A percentile compares a stretch with the other conserved stretches of the same genome.
phyloP scores from a whole-genome alignment of 2,888 invertebrate species.

The Drepanosiphum platanoidis region DNA sequence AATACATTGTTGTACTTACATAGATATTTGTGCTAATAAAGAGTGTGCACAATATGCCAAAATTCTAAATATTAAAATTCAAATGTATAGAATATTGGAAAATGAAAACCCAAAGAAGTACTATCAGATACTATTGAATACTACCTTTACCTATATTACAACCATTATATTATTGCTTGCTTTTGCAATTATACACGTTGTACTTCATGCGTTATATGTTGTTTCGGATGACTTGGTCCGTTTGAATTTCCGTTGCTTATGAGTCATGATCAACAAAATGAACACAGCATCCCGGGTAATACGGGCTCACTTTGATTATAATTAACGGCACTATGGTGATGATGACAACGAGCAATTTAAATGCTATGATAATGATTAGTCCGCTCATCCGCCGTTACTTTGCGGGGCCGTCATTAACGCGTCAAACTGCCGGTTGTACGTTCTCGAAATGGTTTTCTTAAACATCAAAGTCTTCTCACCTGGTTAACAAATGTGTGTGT shows the following conservation, averaged over 20 bases:
- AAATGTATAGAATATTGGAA: too few species aligned
- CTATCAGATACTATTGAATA: too few species aligned
- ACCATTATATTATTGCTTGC: too few species aligned
- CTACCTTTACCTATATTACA: too few species aligned
- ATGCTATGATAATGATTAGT: background rate
- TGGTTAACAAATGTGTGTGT: too few species aligned
- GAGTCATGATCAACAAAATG: background rate
- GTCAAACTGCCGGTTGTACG: background rate
- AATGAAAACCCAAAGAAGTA: too few species aligned
- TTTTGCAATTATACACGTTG: background rate
- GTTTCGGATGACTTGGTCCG: background rate
- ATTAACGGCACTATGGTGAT: background rate
- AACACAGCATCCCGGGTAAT: background rate
- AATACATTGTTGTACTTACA: too few species aligned
- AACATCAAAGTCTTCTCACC: background rate
- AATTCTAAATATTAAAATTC: too few species aligned
- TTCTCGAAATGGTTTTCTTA: slow-evolving; percentile 2
- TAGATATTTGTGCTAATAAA: too few species aligned
- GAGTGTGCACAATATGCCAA: too few species aligned
- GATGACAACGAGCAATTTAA: slow-evolving; percentile 2
- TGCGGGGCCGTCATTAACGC: background rate
- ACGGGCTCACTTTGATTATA: background rate
- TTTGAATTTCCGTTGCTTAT: background rate
- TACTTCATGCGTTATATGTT: background rate
- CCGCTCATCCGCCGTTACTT: background rate